Base-by-base conservation (phyloP, 2,113 vertebrate species). In the Neoarius graeffei region DNA sequence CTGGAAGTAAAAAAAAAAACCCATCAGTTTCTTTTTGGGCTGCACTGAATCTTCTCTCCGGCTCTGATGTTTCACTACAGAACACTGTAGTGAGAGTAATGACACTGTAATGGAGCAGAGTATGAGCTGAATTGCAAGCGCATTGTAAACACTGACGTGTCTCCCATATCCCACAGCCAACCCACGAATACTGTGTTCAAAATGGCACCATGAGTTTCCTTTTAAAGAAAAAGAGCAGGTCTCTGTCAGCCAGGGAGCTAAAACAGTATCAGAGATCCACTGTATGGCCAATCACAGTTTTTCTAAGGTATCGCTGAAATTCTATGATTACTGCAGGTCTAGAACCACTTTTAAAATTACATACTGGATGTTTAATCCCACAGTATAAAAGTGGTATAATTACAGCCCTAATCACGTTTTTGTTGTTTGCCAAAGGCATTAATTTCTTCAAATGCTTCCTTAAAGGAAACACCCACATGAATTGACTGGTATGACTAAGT, bases 1-100 rank as follows among this genome's bases (percentile, higher is more conserved):
- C 95, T 96, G 92, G 54, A 69, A 83, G 76, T 10, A 19, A 5
- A 79, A 79, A 59, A 67, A 57, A 8, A 83, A 48, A 57, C 27
- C 87, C 23, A 67, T 62, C 1, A 23, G 42, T 3, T 30, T 35
- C 0, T 54, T 17, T 48, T 71, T 25, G 4, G 56, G 64, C 8
- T 54, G 69, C 42, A 42, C 25, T 20, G 30, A 60, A 50, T 57
- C n/a, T 80, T 57, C 14, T 42, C 7, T 82, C 8, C 5, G 1
- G 77, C 50, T 57, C 27, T 81, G 76, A 35, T 52, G 10, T 25
- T 35, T 80, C 73, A 56, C 15, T 79, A 54, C 6, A 7, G 77
- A 30, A 81, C 15, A 42, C 80, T 11, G 9, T 30, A 59, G 57
- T 42, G 9, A 23, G 19, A 62, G 57, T 48, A 62, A 62, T 82